Base-by-base conservation (phyloP, 35 echinoderm and acorn worm species). In the Stichopus chloronotus region DNA sequence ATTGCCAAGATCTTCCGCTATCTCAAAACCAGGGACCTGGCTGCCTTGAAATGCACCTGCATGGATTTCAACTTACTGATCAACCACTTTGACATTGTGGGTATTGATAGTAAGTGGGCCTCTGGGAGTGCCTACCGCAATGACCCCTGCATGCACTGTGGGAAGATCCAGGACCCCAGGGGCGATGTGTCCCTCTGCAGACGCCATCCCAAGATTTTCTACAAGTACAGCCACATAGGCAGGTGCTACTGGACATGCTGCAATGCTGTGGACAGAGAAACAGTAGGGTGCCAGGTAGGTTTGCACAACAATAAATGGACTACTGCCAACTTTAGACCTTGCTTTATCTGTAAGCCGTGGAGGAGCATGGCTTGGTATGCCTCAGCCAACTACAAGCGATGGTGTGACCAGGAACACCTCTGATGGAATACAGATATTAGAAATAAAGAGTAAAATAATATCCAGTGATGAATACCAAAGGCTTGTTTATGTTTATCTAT, bases 271-370 rank as follows among this genome's bases (percentile, higher is more conserved):
- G 79, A 93, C 8, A 88, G 94, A 76, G 92, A 93, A n/a, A 91
- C 97, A 57, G 63, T 86, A 3, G 97, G 97, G 5, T 98, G 97
- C 57, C 17, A 69, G n/a, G 72, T 87, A 16, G 90, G 95, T 79
- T 87, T 98, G 56, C 97, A 98, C 94, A 93, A 98, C 58, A 98
- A 98, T 92, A 94, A 93, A 53, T 98, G 97, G 97, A 94, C 91
- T 1, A 89, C 87, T 43, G 91, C 94, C 19, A 60, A 93, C n/a
- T 94, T 93, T 16, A 86, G 84, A 71, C 87, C 94, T n/a, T 58
- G 85, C 9, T 94, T 92, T 25, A 95, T 98, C 21, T 91, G 95
- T 52, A 93, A 92, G 55, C 92, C 94, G 2, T 95, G 94, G 94
- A 84, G 61, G 61, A 89, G 87, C 20, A 59, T 54, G 61, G 57